phyloP scores from a whole-genome alignment of 2,888 invertebrate genomes.

The Acronicta psi region DNA sequence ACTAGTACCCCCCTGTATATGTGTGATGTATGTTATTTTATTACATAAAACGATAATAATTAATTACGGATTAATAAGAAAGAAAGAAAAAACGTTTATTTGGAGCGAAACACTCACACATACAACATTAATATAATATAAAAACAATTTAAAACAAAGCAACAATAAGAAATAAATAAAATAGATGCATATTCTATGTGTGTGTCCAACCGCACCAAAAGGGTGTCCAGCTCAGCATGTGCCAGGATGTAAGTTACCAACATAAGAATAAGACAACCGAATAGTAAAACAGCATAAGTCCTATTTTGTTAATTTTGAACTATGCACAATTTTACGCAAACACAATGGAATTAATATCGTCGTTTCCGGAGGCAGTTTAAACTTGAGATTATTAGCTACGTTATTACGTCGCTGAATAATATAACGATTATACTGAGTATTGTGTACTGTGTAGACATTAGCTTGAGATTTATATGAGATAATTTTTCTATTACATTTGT shows the following conservation, averaged over 20 bases:
- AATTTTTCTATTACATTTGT: constrained; percentile 15
- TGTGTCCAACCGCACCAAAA: too few species aligned
- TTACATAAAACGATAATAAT: too few species aligned
- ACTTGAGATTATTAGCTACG: constrained; percentile 32
- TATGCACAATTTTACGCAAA: background rate
- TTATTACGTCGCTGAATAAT: constrained; percentile 45
- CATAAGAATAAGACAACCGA: background rate
- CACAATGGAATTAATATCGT: constrained; percentile 16
- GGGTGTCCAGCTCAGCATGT: too few species aligned
- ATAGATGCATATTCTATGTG: too few species aligned
- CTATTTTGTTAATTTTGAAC: constrained; percentile 6
- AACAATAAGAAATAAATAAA: too few species aligned
- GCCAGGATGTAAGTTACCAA: background rate
- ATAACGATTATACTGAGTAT: constrained; percentile 33
- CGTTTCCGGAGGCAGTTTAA: constrained; percentile 21
- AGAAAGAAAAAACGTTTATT: too few species aligned
- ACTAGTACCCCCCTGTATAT: too few species aligned
- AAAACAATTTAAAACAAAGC: too few species aligned
- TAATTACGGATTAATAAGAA: too few species aligned
- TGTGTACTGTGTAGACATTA: constrained; percentile 30
- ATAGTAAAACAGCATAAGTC: constrained; percentile 16
- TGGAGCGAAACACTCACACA: too few species aligned
- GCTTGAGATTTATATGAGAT: constrained; percentile 25
- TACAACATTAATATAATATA: too few species aligned
- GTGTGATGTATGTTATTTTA: too few species aligned